Evolutionary conservation across 2,113 vertebrate genomes (phyloP).

Genomic region (Gallinago media): DNA sequence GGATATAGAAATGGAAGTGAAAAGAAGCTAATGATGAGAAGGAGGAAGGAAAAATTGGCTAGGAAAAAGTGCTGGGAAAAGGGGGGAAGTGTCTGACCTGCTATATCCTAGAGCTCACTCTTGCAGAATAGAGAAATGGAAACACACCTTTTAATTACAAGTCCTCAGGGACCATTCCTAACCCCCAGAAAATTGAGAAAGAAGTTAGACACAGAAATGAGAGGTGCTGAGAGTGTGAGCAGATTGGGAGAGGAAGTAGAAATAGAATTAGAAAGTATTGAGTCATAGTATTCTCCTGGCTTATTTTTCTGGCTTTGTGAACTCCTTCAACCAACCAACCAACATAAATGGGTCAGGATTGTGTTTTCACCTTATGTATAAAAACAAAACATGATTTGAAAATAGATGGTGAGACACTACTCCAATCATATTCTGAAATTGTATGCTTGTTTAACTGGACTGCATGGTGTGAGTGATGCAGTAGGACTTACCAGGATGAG

Average conservation of each 20-base stretch:
- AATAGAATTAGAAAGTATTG: background rate
- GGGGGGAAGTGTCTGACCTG: background rate
- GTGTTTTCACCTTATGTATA: background rate
- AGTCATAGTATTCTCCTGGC: background rate
- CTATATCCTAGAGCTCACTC: background rate
- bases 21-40: background rate
- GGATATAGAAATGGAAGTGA: background rate
- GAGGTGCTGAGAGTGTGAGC: background rate
- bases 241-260: background rate
- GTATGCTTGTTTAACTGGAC: background rate
- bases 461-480: rapidly evolving
- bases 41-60: background rate
- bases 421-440: background rate
- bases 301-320: background rate
- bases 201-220: background rate
- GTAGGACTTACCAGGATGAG: background rate
- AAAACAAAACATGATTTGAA: background rate
- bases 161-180: background rate
- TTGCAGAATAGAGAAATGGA: background rate
- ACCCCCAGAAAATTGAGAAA: background rate
- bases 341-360: background rate
- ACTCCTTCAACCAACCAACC: background rate
- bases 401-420: background rate
- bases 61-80: background rate
- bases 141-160: background rate